Evolutionary conservation across 2,888 invertebrate genomes (phyloP).

Genomic region (Hydroisotoma schaefferi): DNA sequence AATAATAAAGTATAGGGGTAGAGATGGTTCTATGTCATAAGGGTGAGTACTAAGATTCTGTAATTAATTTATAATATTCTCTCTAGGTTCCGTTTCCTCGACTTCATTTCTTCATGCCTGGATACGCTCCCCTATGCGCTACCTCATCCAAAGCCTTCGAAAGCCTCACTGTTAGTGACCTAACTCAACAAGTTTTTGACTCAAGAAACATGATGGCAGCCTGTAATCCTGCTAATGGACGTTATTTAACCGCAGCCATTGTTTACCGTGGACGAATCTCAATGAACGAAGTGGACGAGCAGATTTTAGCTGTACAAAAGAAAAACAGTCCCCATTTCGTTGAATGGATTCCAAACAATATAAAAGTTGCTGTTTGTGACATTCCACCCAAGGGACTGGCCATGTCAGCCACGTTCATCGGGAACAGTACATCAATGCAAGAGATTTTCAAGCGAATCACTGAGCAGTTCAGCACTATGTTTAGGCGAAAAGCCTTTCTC

Average conservation of each 20-base stretch:
- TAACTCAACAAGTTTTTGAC: constrained; percentile 65
- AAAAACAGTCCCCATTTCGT: constrained; percentile 64
- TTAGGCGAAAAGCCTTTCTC: constrained; percentile 60
- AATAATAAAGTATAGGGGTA: too few relatives aligned
- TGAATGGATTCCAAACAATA: constrained; percentile 51
- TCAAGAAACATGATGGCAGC: constrained; percentile 73
- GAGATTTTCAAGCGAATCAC: constrained; percentile 58
- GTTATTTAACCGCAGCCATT: constrained; percentile 79
- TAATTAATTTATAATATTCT: background rate
- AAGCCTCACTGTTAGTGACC: constrained; percentile 82
- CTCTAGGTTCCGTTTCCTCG: constrained; percentile 96
- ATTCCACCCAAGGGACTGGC: constrained; percentile 55
- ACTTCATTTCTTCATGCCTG: constrained; percentile 90
- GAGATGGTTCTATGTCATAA: too few relatives aligned
- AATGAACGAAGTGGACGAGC: constrained; percentile 82
- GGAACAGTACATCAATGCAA: constrained; percentile 60
- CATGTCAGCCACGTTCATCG: constrained; percentile 64
- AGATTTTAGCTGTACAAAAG: constrained; percentile 65
- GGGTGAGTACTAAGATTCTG: background rate
- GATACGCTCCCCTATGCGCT: constrained; percentile 87
- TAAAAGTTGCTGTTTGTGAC: constrained; percentile 42
- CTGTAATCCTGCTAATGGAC: constrained; percentile 86
- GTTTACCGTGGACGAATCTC: constrained; percentile 90
- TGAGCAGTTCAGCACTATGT: constrained; percentile 61
- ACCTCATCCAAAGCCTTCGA: constrained; percentile 78